Percentiles rank a stretch among this genome's conserved stretches.
These are phyloP conservation scores for Sceloporus undulatus DNA, from an alignment of 2,113 vertebrate species.

Conservation along the genomic window DNA sequence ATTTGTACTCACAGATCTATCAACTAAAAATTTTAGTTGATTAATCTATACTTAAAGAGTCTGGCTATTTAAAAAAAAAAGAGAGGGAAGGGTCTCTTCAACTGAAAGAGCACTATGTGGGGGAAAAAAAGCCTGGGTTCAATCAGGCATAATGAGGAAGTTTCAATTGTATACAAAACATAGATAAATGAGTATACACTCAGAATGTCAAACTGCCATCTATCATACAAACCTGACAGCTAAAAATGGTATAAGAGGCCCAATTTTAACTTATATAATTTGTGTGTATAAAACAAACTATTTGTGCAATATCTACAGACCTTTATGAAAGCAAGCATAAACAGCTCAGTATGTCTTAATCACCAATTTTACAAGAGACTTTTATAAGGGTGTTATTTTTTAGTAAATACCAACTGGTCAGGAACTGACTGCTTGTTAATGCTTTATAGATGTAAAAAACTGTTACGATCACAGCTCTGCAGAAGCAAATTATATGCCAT, in stretches of 20 bases:
- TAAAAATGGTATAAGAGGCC: background rate
- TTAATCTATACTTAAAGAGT: background rate
- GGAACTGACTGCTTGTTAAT: conserved; percentile 18
- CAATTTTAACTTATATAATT: background rate
- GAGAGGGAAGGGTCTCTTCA: background rate
- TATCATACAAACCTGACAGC: background rate
- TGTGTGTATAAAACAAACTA: conserved; percentile 27
- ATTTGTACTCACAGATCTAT: background rate
- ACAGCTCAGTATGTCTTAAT: conserved; percentile 49
- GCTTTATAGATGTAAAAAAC: conserved; percentile 35
- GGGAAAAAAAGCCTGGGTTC: background rate
- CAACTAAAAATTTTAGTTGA: background rate
- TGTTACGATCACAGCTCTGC: conserved; percentile 25
- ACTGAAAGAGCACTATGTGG: background rate
- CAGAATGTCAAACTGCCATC: background rate
- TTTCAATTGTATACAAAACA: background rate
- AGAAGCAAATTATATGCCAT: conserved; percentile 30
- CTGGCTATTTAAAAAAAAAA: background rate
- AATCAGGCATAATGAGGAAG: background rate
- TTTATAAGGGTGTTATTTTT: conserved; percentile 38
- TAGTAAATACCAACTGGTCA: conserved; percentile 22
- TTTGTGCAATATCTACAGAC: conserved; percentile 16
- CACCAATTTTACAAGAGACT: conserved; percentile 43
- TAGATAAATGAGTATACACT: background rate
- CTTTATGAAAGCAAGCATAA: conserved; percentile 25